These are phyloP conservation scores for Anastatus disparis DNA, from an alignment of 1,140 invertebrate genomes.

Conservation along the genomic window DNA sequence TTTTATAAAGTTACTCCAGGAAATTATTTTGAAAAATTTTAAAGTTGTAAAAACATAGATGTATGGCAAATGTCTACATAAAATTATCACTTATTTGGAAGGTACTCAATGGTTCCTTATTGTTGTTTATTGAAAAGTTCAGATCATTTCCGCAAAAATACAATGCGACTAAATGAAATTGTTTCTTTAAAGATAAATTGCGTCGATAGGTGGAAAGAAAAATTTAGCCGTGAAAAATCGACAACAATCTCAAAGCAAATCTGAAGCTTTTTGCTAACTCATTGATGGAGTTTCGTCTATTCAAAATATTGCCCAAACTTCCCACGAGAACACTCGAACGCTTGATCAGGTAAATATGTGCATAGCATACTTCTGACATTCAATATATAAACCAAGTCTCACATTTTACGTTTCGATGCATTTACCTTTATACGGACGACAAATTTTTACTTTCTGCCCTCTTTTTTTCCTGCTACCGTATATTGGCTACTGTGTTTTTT, in stretches of 20 bases:
- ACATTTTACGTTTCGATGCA: slow-evolving; percentile 7
- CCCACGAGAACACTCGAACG: background rate
- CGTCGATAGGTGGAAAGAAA: background rate
- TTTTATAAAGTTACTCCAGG: background rate
- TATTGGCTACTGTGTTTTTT: slow-evolving; percentile 19
- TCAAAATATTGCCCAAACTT: background rate
- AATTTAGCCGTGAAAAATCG: background rate
- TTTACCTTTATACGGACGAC: background rate
- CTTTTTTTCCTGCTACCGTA: background rate
- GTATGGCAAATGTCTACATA: too few relatives aligned
- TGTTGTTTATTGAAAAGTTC: too few relatives aligned
- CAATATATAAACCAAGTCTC: too few relatives aligned
- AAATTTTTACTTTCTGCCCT: background rate
- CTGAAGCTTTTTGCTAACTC: background rate
- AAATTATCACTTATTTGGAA: too few relatives aligned
- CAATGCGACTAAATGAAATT: background rate
- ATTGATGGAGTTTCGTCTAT: background rate
- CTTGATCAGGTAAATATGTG: background rate
- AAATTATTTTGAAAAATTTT: too few relatives aligned
- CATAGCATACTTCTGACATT: background rate
- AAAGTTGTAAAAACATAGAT: too few relatives aligned
- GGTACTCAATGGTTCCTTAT: too few relatives aligned
- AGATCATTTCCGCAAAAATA: background rate
- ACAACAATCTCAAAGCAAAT: background rate
- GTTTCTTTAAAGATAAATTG: background rate